A percentile compares a stretch with the other conserved stretches of the same genome.
phyloP scores from a whole-genome alignment of 2,888 invertebrate genomes.

The Tholera decimalis region DNA sequence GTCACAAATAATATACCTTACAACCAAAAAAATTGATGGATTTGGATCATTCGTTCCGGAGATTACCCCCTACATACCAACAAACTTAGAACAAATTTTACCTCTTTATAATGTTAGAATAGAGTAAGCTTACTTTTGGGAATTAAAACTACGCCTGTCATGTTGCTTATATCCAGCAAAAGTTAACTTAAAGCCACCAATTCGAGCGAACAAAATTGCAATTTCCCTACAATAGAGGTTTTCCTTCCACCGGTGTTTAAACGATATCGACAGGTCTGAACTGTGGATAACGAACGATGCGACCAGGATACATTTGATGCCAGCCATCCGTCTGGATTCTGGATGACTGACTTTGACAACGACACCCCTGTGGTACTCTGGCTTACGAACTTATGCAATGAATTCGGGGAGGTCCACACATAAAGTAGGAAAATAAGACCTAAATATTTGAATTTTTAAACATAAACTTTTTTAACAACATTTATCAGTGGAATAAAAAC shows the following conservation, averaged over 20 bases:
- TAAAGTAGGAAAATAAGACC: background rate
- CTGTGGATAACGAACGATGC: constrained; percentile 40
- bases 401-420: background rate
- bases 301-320: constrained; percentile 22
- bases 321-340: constrained; percentile 43
- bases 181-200: background rate
- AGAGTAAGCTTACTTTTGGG: no score
- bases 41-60: no score
- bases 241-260: constrained; percentile 18
- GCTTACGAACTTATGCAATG: background rate
- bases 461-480: background rate
- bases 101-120: no score
- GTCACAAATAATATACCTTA: no score
- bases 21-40: no score
- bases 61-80: no score
- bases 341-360: constrained; percentile 41
- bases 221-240: background rate
- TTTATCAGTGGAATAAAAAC: background rate
- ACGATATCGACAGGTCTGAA: constrained; percentile 36
- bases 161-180: background rate
- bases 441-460: no score
- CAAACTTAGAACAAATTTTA: no score
- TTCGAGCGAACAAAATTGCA: constrained; percentile 1
- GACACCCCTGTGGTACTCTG: background rate
- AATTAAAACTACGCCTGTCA: no score